Conservation (phyloP, 2,113 vertebrate genomes). For the Turnix velox region DNA sequence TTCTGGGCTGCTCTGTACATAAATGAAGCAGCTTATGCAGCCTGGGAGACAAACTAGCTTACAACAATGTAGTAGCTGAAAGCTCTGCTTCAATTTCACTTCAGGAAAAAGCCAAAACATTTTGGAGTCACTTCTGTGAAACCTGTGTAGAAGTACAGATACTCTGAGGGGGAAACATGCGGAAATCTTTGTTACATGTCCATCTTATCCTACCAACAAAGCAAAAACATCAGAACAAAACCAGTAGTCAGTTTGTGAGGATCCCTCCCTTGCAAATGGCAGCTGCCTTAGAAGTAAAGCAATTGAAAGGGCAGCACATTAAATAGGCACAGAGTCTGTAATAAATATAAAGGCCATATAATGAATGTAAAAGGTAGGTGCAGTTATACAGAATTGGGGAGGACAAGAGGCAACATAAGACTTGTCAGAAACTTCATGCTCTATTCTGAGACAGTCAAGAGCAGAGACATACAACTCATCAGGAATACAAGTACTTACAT, state of each 20-base stretch:
- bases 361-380: neutral
- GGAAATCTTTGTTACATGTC: neutral
- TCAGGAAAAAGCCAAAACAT: neutral
- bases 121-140: neutral
- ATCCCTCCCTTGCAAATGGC: neutral
- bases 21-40: neutral
- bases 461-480: neutral
- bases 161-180: neutral
- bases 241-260: neutral
- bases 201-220: neutral
- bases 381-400: neutral
- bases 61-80: neutral
- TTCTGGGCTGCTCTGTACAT: rapidly evolving
- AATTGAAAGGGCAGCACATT: neutral
- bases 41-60: neutral
- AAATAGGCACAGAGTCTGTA: neutral
- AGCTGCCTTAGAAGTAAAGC: neutral
- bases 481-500: neutral
- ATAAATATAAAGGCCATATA: neutral
- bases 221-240: neutral
- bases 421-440: neutral
- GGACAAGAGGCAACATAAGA: neutral
- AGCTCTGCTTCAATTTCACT: neutral
- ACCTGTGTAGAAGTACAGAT: neutral
- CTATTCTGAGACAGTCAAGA: neutral